phyloP scores from a whole-genome alignment of 2,888 invertebrate genomes.

The Latrodectus elegans region DNA sequence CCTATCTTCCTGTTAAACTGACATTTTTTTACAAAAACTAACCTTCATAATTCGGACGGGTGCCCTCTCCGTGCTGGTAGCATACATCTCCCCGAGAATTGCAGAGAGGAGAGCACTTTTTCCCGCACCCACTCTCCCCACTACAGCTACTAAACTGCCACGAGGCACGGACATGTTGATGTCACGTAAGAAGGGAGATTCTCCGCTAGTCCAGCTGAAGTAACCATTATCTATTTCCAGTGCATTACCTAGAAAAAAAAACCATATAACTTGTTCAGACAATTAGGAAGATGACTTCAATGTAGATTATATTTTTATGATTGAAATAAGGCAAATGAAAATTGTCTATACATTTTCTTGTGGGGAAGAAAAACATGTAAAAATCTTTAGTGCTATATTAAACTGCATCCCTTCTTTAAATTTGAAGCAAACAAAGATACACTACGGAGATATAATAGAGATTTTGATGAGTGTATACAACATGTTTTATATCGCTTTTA shows the following conservation, averaged over 20 bases:
- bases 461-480: no score
- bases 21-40: neutral
- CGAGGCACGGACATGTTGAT: conserved; percentile 55
- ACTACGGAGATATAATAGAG: no score
- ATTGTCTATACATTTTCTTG: no score
- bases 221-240: conserved; percentile 55
- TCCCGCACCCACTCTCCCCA: conserved; percentile 68
- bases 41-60: conserved; percentile 39
- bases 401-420: no score
- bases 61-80: neutral
- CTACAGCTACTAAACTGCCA: conserved; percentile 67
- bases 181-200: conserved; percentile 50
- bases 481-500: no score
- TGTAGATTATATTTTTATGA: neutral
- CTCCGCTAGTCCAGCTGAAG: conserved; percentile 63
- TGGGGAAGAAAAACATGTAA: no score
- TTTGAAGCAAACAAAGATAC: no score
- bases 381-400: no score
- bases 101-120: conserved; percentile 69
- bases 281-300: neutral
- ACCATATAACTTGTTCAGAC: neutral
- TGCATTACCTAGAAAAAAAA: conserved; percentile 42
- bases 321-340: no score
- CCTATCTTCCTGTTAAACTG: no score
- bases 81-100: conserved; percentile 69